Evolutionary conservation across 1,140 invertebrate genomes (phyloP).

Genomic region (Orchestia grillus): DNA sequence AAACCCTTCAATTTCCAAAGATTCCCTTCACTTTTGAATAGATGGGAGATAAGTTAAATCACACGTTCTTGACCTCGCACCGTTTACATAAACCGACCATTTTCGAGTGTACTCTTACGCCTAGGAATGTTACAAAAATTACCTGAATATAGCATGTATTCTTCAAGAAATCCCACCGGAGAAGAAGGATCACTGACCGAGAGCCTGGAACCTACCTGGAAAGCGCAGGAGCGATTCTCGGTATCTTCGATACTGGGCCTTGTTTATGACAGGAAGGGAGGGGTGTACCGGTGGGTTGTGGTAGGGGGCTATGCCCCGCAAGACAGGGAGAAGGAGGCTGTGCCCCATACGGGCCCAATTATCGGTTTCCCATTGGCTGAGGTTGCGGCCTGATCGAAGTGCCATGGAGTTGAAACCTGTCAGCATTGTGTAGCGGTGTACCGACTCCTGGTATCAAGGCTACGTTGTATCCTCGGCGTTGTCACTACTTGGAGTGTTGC

Average conservation of each 20-base stretch:
- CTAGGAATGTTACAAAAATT: too few relatives aligned
- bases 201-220: neutral
- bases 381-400: slow-evolving; percentile 4
- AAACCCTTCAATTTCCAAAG: too few relatives aligned
- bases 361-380: slow-evolving; percentile 6
- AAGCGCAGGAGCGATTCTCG: neutral
- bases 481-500: neutral
- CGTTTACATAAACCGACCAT: too few relatives aligned
- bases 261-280: neutral
- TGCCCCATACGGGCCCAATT: neutral
- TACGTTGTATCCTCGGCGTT: neutral
- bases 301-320: neutral
- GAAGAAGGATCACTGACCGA: neutral
- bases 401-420: neutral
- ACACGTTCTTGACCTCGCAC: too few relatives aligned
- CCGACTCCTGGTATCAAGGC: neutral
- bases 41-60: too few relatives aligned
- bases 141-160: too few relatives aligned
- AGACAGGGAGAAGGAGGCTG: neutral
- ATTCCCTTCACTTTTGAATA: too few relatives aligned
- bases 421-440: neutral
- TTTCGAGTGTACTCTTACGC: too few relatives aligned
- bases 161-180: too few relatives aligned
- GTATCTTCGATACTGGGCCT: neutral
- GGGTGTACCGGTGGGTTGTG: neutral